Conservation (phyloP, 2,888 invertebrate species). For the Phalera bucephala region DNA sequence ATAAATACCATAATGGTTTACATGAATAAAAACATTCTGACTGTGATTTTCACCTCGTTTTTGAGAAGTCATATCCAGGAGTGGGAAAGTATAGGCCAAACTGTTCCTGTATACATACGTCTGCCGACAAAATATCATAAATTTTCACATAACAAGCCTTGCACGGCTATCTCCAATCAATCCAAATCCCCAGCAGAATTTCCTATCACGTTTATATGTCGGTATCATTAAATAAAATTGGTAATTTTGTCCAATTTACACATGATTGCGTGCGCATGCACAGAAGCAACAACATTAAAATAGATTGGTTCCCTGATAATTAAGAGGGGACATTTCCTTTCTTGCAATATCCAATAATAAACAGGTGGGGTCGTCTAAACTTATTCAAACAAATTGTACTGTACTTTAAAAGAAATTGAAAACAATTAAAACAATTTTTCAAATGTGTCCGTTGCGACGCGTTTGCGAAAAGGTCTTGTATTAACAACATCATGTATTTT, state of each 20-base stretch:
- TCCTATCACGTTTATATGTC: too few relatives aligned
- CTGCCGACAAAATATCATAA: too few relatives aligned
- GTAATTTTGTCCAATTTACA: slow-evolving; percentile 5
- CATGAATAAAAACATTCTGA: too few relatives aligned
- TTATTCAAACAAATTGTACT: slow-evolving; percentile 14
- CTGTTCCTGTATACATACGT: too few relatives aligned
- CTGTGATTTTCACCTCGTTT: too few relatives aligned
- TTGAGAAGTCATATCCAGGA: too few relatives aligned
- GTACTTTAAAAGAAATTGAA: slow-evolving; percentile 3
- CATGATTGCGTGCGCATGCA: slow-evolving; percentile 27
- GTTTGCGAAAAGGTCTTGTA: neutral
- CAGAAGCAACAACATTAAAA: slow-evolving; percentile 44
- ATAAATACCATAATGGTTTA: too few relatives aligned
- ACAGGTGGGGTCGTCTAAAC: slow-evolving; percentile 39
- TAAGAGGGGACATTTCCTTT: slow-evolving; percentile 51
- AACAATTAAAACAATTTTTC: slow-evolving; percentile 3
- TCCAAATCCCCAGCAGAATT: too few relatives aligned
- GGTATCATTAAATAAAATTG: neutral
- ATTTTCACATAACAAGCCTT: too few relatives aligned
- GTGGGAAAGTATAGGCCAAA: too few relatives aligned
- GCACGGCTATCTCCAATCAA: too few relatives aligned
- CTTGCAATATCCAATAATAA: slow-evolving; percentile 47
- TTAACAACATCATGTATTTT: too few relatives aligned
- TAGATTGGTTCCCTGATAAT: slow-evolving; percentile 52
- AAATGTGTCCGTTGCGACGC: neutral